A percentile compares a stretch with the other conserved stretches of the same genome.
Conservation (phyloP, 1,140 invertebrate species). For the Tetragnatha versicolor region DNA sequence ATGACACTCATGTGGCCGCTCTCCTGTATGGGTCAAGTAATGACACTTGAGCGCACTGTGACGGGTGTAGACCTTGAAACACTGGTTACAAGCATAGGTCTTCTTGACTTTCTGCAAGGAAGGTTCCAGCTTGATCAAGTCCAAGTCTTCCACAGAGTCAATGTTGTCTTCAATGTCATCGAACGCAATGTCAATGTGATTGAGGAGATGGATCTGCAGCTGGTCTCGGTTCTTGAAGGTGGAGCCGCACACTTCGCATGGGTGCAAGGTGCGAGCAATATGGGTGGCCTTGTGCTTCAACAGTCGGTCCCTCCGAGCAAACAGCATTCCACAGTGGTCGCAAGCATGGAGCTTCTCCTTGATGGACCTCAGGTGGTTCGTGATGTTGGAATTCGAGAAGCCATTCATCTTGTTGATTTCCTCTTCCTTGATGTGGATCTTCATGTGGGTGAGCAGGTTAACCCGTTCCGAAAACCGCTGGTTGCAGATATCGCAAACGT, state of each 20-base stretch:
- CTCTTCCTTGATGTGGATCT: slow-evolving; percentile 3
- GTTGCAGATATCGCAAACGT: slow-evolving; percentile 55
- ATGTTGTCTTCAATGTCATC: background rate
- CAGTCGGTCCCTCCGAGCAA: slow-evolving; percentile 9
- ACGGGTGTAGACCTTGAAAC: slow-evolving; percentile 11
- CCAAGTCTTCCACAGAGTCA: background rate
- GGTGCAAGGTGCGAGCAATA: background rate
- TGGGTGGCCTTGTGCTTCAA: slow-evolving; percentile 24
- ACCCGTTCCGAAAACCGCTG: slow-evolving; percentile 18
- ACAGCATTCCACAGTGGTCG: background rate
- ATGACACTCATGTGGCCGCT: slow-evolving; percentile 69
- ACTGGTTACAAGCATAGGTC: slow-evolving; percentile 11
- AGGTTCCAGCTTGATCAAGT: background rate
- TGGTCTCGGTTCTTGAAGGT: slow-evolving; percentile 24
- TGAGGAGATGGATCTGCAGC: slow-evolving; percentile 12
- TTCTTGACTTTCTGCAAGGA: slow-evolving; percentile 12
- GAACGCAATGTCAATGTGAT: slow-evolving; percentile 1
- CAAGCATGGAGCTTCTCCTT: slow-evolving; percentile 32
- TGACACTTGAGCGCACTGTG: slow-evolving; percentile 66
- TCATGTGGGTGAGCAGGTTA: background rate
- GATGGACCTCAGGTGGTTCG: background rate
- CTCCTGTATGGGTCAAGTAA: slow-evolving; percentile 83
- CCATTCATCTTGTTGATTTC: background rate
- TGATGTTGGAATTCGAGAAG: background rate
- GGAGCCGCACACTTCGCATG: background rate